Evolutionary conservation across 2,888 invertebrate genomes (phyloP).

Genomic region (Cheilosia impressa): DNA sequence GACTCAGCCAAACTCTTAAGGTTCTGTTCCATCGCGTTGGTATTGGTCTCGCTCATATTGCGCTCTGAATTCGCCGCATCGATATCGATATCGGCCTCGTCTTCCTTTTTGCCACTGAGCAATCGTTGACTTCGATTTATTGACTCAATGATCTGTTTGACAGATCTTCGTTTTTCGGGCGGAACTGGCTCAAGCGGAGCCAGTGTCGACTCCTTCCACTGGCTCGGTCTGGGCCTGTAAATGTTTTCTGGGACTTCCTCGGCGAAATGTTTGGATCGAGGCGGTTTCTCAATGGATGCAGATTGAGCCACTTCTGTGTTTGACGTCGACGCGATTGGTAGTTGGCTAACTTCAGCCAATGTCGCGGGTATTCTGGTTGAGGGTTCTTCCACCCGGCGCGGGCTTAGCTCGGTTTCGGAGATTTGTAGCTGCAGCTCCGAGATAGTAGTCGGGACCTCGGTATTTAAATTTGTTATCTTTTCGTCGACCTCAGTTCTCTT

Average conservation of each 20-base stretch:
- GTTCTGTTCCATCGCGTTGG: constrained; percentile 68
- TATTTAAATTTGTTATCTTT: constrained; percentile 46
- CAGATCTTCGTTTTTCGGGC: constrained; percentile 79
- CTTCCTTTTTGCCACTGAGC: constrained; percentile 78
- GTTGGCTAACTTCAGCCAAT: constrained; percentile 18
- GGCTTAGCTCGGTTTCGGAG: constrained; percentile 49
- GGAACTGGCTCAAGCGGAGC: constrained; percentile 77
- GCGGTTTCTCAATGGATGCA: constrained; percentile 59
- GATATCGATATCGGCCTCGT: constrained; percentile 35
- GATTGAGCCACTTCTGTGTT: constrained; percentile 30
- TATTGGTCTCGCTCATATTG: constrained; percentile 55
- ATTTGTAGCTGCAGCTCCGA: constrained; percentile 68
- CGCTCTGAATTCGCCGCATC: constrained; percentile 52
- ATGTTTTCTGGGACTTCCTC: constrained; percentile 52
- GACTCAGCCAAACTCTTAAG: constrained; percentile 76
- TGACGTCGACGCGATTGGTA: constrained; percentile 69
- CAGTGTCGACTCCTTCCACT: constrained; percentile 77
- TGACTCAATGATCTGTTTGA: constrained; percentile 83
- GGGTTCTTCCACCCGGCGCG: constrained; percentile 25
- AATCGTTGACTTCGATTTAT: constrained; percentile 82
- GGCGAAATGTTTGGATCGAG: constrained; percentile 38
- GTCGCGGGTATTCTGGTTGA: not conserved
- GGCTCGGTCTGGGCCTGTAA: constrained; percentile 51
- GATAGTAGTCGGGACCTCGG: constrained; percentile 52
- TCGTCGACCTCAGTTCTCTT: constrained; percentile 40